Percentiles rank a stretch among this genome's conserved stretches.
These are phyloP conservation scores for Mesaphorura yosii DNA, from an alignment of 1,140 invertebrate genomes.

Conservation along the genomic window DNA sequence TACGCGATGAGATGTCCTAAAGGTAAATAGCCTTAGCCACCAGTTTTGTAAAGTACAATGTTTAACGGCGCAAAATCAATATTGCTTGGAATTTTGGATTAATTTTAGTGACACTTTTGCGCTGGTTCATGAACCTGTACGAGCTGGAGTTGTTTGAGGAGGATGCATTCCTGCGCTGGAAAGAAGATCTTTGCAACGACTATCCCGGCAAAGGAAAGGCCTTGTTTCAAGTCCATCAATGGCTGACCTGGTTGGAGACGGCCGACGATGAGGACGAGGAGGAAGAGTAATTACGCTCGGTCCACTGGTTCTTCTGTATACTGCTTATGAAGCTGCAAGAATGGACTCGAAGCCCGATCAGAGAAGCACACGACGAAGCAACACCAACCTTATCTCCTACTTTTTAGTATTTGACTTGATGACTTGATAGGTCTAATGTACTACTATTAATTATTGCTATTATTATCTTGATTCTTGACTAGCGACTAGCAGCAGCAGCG, in stretches of 20 bases:
- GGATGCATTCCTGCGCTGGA: slow-evolving; percentile 91
- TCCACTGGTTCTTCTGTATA: too few relatives aligned
- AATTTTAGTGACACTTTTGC: slow-evolving; percentile 63
- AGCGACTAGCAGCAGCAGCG: too few relatives aligned
- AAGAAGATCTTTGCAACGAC: slow-evolving; percentile 89
- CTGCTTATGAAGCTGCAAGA: too few relatives aligned
- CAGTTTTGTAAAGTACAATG: background rate
- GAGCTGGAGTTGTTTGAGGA: slow-evolving; percentile 91
- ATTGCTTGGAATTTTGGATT: slow-evolving; percentile 2
- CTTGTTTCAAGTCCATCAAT: slow-evolving; percentile 90
- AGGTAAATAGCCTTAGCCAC: slow-evolving; percentile 48
- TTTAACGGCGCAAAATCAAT: background rate
- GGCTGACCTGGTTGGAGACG: slow-evolving; percentile 91
- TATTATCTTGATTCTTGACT: too few relatives aligned
- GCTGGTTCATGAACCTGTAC: slow-evolving; percentile 91
- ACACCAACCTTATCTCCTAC: too few relatives aligned
- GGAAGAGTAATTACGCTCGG: slow-evolving; percentile 53
- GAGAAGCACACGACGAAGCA: too few relatives aligned
- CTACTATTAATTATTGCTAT: too few relatives aligned
- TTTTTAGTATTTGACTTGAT: too few relatives aligned
- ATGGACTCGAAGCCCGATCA: too few relatives aligned
- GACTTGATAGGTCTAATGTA: too few relatives aligned
- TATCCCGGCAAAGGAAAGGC: slow-evolving; percentile 94
- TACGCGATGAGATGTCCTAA: slow-evolving; percentile 78
- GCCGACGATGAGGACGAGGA: slow-evolving; percentile 84